Conservation (phyloP, 1,140 invertebrate species). For the Nebria ingens region DNA sequence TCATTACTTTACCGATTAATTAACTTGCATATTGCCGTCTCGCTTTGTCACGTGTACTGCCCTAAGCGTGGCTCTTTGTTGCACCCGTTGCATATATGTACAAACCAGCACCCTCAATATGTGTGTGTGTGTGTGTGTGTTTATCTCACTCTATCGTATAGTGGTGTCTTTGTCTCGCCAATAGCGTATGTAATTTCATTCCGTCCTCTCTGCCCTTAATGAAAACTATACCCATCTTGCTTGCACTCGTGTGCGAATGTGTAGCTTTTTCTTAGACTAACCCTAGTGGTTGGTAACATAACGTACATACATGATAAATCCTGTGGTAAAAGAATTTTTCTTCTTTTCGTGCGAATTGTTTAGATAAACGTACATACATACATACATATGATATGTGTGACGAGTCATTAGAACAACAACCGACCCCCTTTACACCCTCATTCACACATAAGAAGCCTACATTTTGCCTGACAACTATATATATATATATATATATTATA, state of each 20-base stretch:
- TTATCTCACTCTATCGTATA: conserved; percentile 11
- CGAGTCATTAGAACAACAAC: too few species aligned
- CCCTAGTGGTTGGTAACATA: too few species aligned
- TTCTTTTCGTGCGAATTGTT: too few species aligned
- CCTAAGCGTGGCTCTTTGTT: conserved; percentile 22
- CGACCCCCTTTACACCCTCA: too few species aligned
- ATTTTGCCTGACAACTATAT: too few species aligned
- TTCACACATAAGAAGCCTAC: too few species aligned
- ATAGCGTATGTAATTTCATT: conserved; percentile 34
- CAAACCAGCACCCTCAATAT: too few species aligned
- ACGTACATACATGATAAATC: conserved; percentile 31
- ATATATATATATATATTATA: too few species aligned
- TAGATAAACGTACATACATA: too few species aligned
- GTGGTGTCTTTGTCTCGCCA: conserved; percentile 13
- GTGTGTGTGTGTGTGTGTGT: too few species aligned
- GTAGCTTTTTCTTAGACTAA: conserved; percentile 15
- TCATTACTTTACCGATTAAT: conserved; percentile 38
- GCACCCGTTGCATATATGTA: conserved; percentile 17
- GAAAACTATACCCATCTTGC: conserved; percentile 30
- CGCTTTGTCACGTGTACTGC: conserved; percentile 32
- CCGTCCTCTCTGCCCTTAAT: conserved; percentile 33
- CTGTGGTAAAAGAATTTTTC: conserved; percentile 20
- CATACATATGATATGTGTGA: too few species aligned
- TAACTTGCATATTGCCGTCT: conserved; percentile 36
- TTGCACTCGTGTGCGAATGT: conserved; percentile 18